These are phyloP conservation scores for Salvator merianae DNA, from an alignment of 2,113 vertebrate genomes.

Conservation along the genomic window DNA sequence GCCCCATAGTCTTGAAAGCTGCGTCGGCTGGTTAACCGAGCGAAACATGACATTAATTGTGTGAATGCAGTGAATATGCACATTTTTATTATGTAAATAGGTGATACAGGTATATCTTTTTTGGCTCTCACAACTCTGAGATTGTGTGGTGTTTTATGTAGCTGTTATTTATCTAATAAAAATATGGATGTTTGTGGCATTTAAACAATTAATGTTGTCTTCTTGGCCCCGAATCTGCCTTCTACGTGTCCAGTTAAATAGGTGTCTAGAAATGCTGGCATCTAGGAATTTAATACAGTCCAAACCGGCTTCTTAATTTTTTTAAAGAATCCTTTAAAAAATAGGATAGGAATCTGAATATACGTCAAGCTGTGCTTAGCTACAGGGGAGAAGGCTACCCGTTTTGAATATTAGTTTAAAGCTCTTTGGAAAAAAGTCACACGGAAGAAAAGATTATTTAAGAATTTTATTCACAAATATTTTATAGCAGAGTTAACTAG, in stretches of 20 bases:
- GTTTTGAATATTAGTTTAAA: background rate
- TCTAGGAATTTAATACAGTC: background rate
- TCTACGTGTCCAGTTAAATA: background rate
- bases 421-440: background rate
- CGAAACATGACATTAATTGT: background rate
- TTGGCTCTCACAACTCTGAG: background rate
- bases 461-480: background rate
- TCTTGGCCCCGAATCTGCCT: background rate
- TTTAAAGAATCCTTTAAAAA: background rate
- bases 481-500: background rate
- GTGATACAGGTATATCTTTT: background rate
- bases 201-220: background rate
- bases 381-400: background rate
- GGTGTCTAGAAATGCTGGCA: background rate
- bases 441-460: background rate
- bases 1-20: background rate
- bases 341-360: background rate
- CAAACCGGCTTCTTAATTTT: background rate
- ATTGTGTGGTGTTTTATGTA: background rate
- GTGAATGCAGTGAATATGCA: background rate
- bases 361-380: background rate
- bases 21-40: fast-evolving
- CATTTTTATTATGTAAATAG: background rate
- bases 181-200: background rate
- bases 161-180: background rate